These are phyloP conservation scores for Tineola bisselliella DNA, from an alignment of 2,888 invertebrate species.

Conservation along the genomic window DNA sequence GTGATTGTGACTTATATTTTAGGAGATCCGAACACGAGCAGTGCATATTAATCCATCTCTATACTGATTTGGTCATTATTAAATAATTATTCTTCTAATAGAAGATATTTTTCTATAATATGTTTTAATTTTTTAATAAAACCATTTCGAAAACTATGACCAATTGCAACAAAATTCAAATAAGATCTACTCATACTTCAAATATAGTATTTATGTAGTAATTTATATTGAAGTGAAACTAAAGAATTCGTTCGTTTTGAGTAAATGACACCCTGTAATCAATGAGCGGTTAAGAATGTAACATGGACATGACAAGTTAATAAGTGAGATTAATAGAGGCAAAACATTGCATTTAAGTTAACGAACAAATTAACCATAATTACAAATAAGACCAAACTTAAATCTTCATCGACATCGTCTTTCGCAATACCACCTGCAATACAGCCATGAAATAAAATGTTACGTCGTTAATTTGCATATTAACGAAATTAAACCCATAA, in stretches of 20 bases:
- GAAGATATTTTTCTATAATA: too few species aligned
- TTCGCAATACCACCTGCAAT: slow-evolving; percentile 1
- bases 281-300: background rate
- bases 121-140: too few species aligned
- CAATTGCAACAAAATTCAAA: too few species aligned
- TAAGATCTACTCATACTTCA: background rate
- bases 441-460: slow-evolving; percentile 2
- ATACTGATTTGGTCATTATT: too few species aligned
- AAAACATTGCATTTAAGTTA: background rate
- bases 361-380: background rate
- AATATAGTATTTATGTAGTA: background rate
- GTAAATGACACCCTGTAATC: background rate
- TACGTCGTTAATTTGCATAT: background rate
- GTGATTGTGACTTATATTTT: too few species aligned
- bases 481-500: slow-evolving; percentile 6
- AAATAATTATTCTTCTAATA: too few species aligned
- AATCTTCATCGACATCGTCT: background rate
- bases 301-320: background rate
- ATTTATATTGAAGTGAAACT: background rate
- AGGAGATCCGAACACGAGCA: too few species aligned
- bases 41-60: too few species aligned
- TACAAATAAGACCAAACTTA: background rate
- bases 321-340: background rate
- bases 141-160: too few species aligned
- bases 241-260: background rate